Evolutionary conservation across 2,888 invertebrate species (phyloP).

Genomic region (Drosophila subsilvestris): DNA sequence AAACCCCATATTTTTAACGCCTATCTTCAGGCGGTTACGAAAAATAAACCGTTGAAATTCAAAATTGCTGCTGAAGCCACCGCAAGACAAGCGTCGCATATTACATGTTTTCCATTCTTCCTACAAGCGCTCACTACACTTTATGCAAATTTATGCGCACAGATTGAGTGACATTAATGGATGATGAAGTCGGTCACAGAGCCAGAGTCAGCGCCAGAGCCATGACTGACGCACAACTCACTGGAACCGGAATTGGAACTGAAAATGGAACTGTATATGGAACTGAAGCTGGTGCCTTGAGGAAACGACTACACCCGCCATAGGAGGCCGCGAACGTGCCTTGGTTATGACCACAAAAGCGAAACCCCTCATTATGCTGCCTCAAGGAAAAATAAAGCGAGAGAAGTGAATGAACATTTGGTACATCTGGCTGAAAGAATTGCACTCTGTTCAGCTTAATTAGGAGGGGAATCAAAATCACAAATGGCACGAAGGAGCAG

Average conservation of each 20-base stretch:
- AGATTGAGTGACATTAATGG: conserved; percentile 79
- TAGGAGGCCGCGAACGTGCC: conserved; percentile 22
- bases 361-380: background rate
- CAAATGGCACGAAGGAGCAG: background rate
- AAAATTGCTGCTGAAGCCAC: no score
- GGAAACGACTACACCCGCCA: background rate
- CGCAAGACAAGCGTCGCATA: no score
- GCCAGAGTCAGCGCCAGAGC: background rate
- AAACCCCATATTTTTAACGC: no score
- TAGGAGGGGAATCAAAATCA: conserved; percentile 26
- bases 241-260: background rate
- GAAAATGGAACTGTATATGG: background rate
- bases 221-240: background rate
- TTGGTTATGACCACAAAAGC: conserved; percentile 26
- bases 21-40: no score
- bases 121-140: no score
- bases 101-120: no score
- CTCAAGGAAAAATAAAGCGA: background rate
- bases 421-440: conserved; percentile 18
- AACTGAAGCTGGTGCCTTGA: background rate
- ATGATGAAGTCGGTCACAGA: conserved; percentile 64
- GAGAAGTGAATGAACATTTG: background rate
- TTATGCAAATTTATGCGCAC: conserved; percentile 79
- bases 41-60: no score
- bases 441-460: conserved; percentile 44